Conservation (phyloP, 2,113 vertebrate species). For the Rhipidura dahli region DNA sequence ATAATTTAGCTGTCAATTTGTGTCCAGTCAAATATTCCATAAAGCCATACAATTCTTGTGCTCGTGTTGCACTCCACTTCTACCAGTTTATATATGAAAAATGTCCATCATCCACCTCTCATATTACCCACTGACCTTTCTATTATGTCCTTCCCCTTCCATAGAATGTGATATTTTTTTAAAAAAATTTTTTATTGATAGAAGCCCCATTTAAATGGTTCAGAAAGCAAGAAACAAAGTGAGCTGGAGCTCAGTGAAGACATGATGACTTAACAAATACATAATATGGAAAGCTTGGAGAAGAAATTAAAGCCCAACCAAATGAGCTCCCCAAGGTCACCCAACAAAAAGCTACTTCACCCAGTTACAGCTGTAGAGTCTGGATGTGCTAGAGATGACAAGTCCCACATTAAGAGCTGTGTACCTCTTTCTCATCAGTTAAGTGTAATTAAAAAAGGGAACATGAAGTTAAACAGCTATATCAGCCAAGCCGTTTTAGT, state of each 20-base stretch:
- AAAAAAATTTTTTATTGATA: not conserved
- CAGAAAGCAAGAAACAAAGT: slow-evolving; percentile 42
- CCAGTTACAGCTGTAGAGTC: not conserved
- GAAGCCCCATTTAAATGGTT: not conserved
- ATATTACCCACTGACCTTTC: not conserved
- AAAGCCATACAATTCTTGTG: slow-evolving; percentile 66
- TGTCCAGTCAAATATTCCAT: slow-evolving; percentile 73
- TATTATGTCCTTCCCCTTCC: slow-evolving; percentile 48
- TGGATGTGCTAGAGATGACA: not conserved
- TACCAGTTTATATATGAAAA: slow-evolving; percentile 13
- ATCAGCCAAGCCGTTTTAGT: slow-evolving; percentile 75
- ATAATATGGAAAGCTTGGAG: not conserved
- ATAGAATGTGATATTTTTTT: not conserved
- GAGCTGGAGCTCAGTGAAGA: not conserved
- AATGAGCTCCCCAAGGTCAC: not conserved
- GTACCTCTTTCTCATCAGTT: not conserved
- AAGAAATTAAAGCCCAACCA: not conserved
- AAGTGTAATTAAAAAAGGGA: slow-evolving; percentile 18
- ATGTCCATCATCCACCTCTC: slow-evolving; percentile 23
- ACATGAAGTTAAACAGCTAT: slow-evolving; percentile 71
- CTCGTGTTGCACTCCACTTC: slow-evolving; percentile 46
- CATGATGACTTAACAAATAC: not conserved
- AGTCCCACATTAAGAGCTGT: not conserved
- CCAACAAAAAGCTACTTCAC: slow-evolving; percentile 9
- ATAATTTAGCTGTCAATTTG: slow-evolving; percentile 78